These are phyloP conservation scores for Andrena flavipes DNA, from an alignment of 2,888 invertebrate genomes.

Conservation along the genomic window DNA sequence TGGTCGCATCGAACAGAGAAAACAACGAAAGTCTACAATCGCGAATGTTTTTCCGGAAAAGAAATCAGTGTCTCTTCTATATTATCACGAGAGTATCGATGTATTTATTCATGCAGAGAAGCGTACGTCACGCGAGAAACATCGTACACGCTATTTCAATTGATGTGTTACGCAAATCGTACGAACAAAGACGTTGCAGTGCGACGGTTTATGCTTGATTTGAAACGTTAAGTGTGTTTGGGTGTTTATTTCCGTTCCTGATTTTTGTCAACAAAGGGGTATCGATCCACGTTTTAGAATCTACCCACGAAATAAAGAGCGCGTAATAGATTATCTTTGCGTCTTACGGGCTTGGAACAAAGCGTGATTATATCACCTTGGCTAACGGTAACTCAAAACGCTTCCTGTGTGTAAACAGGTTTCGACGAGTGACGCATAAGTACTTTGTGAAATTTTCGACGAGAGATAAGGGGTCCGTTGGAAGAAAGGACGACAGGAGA, in stretches of 20 bases:
- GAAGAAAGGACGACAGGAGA: neutral
- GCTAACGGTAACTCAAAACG: neutral
- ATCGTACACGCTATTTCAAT: neutral
- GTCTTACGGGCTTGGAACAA: neutral
- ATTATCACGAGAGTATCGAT: neutral
- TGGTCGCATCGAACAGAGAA: neutral
- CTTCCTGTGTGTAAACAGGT: neutral
- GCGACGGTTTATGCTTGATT: neutral
- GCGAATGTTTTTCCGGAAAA: neutral
- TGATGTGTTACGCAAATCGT: neutral
- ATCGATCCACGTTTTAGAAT: neutral
- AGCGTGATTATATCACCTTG: neutral
- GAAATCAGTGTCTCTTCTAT: neutral
- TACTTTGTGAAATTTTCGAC: neutral
- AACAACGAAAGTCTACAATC: neutral
- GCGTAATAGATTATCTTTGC: neutral
- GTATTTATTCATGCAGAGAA: neutral
- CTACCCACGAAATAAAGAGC: neutral
- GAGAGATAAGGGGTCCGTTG: neutral
- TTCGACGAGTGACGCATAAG: neutral
- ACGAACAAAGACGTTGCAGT: conserved; percentile 3
- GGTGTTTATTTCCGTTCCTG: neutral
- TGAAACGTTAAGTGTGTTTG: neutral
- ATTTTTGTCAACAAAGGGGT: neutral
- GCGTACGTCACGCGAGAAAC: neutral